Evolutionary conservation across 2,888 invertebrate genomes (phyloP).

Genomic region (Leptopilina myrica): DNA sequence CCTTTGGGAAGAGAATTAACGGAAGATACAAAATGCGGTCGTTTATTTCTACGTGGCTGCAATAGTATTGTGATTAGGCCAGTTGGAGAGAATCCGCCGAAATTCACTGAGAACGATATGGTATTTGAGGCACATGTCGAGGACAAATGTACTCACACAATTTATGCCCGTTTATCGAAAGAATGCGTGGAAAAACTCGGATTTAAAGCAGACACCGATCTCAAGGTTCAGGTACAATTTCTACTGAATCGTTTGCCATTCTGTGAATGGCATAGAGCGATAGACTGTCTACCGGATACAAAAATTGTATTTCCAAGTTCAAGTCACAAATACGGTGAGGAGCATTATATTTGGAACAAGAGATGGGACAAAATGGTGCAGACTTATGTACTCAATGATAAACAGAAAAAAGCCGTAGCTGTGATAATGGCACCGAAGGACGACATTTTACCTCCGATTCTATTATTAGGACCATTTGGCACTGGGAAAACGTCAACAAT

Average conservation of each 20-base stretch:
- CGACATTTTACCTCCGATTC: conserved; percentile 83
- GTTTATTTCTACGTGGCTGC: conserved; percentile 87
- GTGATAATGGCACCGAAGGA: conserved; percentile 84
- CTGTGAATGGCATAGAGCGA: conserved; percentile 90
- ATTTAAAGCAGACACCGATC: conserved; percentile 81
- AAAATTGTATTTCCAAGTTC: conserved; percentile 83
- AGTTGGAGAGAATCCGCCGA: conserved; percentile 5
- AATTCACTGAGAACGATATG: conserved; percentile 1
- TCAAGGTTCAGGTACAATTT: conserved; percentile 87
- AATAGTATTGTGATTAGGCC: conserved; percentile 77
- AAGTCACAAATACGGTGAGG: conserved; percentile 12
- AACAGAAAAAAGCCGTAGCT: conserved; percentile 87
- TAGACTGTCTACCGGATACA: conserved; percentile 86
- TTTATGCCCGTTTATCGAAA: conserved; percentile 85
- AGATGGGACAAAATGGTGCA: conserved; percentile 27
- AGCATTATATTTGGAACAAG: conserved; percentile 17
- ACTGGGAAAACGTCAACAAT: conserved; percentile 92
- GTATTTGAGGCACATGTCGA: conserved; percentile 86
- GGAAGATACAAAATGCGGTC: conserved; percentile 89
- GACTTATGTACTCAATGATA: conserved; percentile 80
- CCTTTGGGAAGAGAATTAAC: conserved; percentile 85
- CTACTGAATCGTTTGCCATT: conserved; percentile 88
- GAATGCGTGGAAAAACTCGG: conserved; percentile 82
- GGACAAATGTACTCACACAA: conserved; percentile 88
- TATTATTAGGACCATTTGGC: conserved; percentile 89